Evolutionary conservation across 2,113 vertebrate species (phyloP).

Genomic region (Oceanodroma tethys): DNA sequence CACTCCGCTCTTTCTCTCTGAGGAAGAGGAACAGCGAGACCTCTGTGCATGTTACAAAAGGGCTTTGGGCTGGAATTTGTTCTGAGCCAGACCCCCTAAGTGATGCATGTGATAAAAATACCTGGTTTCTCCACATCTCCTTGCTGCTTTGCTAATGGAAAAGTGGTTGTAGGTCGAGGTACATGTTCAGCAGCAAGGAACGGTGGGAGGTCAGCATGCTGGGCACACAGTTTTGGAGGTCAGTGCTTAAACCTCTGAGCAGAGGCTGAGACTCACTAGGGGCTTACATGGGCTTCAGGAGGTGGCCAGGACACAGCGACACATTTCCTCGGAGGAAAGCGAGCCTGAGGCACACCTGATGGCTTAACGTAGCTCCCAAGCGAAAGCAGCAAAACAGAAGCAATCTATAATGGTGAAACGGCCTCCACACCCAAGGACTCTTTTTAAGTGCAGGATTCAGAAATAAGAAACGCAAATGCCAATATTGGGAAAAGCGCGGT

Average conservation of each 20-base stretch:
- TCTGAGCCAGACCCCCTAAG: background rate
- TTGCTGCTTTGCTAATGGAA: background rate
- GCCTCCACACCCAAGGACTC: background rate
- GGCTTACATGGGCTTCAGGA: background rate
- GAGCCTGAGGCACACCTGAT: background rate
- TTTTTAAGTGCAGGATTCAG: background rate
- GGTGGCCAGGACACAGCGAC: background rate
- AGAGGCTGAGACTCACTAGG: background rate
- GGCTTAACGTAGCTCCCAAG: background rate
- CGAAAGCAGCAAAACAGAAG: background rate
- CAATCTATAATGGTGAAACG: background rate
- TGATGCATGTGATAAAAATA: background rate
- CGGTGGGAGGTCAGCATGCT: background rate
- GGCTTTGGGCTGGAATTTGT: background rate
- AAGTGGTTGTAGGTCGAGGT: background rate
- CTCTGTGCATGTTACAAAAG: background rate
- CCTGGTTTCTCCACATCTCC: background rate
- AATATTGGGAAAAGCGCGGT: rapidly evolving
- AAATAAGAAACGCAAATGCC: background rate
- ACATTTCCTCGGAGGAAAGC: rapidly evolving
- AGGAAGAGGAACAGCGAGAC: background rate
- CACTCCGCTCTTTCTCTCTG: background rate
- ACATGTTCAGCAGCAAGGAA: rapidly evolving
- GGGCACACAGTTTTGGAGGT: background rate
- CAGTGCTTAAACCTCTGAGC: background rate